phyloP scores from a whole-genome alignment of 2,797 vertebrate genomes.

The Anabacerthia variegaticeps region DNA sequence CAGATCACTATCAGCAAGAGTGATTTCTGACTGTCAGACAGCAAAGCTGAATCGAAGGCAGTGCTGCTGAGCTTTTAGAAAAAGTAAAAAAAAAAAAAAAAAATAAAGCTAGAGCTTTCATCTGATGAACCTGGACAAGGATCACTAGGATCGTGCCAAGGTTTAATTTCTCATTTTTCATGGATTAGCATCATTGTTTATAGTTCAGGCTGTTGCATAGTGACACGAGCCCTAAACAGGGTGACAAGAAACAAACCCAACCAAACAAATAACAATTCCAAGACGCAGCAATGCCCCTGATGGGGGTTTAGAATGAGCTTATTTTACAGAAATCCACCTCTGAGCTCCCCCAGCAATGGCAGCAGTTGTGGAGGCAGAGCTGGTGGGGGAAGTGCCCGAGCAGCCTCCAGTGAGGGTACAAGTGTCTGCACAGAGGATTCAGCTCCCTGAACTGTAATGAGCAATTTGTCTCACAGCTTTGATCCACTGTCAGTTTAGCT shows the following conservation, averaged over 20 bases:
- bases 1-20: background rate
- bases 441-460: slow-evolving; percentile 70
- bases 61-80: background rate
- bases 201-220: slow-evolving; percentile 34
- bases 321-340: slow-evolving; percentile 6
- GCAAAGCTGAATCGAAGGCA: background rate
- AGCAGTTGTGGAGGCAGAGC: background rate
- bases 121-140: slow-evolving; percentile 1
- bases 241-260: slow-evolving; percentile 37
- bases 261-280: slow-evolving; percentile 25
- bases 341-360: background rate
- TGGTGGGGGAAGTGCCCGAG: background rate
- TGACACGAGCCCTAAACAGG: background rate
- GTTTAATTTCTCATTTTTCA: slow-evolving; percentile 47
- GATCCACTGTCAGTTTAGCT: slow-evolving; percentile 67
- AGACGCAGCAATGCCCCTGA: background rate
- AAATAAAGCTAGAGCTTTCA: background rate
- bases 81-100: background rate
- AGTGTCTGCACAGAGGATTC: slow-evolving; percentile 40
- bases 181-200: slow-evolving; percentile 45
- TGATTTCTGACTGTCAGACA: background rate
- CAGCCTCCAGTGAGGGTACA: background rate
- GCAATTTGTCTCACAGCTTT: slow-evolving; percentile 72
- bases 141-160: background rate
- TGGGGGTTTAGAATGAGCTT: background rate